These are phyloP conservation scores for Bombycilla garrulus DNA, from an alignment of 2,113 vertebrate species.

Conservation along the genomic window DNA sequence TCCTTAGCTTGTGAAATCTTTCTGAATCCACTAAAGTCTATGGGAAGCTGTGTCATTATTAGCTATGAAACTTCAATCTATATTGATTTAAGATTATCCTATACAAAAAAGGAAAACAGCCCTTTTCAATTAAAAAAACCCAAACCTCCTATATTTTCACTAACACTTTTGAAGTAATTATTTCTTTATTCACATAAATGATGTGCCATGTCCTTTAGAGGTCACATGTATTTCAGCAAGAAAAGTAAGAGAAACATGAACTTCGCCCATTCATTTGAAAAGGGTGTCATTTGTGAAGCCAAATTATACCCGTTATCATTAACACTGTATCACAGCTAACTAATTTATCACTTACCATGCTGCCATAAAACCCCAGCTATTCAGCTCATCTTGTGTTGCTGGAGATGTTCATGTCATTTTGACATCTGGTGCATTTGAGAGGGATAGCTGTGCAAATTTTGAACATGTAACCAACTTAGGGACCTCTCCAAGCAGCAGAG, in stretches of 20 bases:
- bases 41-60: not conserved
- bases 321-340: not conserved
- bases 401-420: not conserved
- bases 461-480: not conserved
- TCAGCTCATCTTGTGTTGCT: not conserved
- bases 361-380: not conserved
- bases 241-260: not conserved
- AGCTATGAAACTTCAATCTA: not conserved
- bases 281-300: not conserved
- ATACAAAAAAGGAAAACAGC: not conserved
- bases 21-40: not conserved
- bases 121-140: not conserved
- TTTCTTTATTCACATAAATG: not conserved
- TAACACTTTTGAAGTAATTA: not conserved
- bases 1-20: not conserved
- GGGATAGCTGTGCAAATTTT: not conserved
- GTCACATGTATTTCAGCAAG: not conserved
- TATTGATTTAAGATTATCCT: not conserved
- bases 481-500: not conserved
- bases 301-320: not conserved
- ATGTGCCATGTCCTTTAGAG: not conserved
- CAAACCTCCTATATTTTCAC: not conserved
- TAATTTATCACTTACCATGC: not conserved
- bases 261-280: not conserved
- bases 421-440: slow-evolving; percentile 16